phyloP scores from a whole-genome alignment of 2,797 vertebrate genomes.

The Premnoplex brunnescens region DNA sequence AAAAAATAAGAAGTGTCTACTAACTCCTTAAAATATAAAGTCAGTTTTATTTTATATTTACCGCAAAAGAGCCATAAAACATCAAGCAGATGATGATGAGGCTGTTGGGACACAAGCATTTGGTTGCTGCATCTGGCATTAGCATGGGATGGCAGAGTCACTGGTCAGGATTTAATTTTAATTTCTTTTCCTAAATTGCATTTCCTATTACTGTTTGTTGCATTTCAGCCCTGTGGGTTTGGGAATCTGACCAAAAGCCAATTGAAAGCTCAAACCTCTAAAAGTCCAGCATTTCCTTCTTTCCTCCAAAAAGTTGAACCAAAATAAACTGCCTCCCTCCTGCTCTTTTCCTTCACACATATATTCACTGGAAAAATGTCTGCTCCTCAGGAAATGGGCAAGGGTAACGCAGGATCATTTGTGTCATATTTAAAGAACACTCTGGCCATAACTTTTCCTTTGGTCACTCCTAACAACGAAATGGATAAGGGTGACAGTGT shows the following conservation, averaged over 20 bases:
- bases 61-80: neutral
- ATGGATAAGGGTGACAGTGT: neutral
- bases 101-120: slow-evolving; percentile 30
- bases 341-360: neutral
- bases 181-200: slow-evolving; percentile 27
- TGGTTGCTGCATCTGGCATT: slow-evolving; percentile 39
- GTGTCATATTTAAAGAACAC: neutral
- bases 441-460: neutral
- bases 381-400: neutral
- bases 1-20: neutral
- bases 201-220: neutral
- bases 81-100: slow-evolving; percentile 11
- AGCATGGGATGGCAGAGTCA: slow-evolving; percentile 3
- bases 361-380: neutral
- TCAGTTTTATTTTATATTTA: neutral
- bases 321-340: neutral
- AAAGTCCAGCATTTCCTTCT: neutral
- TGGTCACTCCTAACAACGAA: neutral
- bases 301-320: neutral
- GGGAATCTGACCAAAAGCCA: neutral
- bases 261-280: neutral
- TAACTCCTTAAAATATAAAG: neutral
- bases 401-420: neutral
- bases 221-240: neutral
- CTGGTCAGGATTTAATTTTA: slow-evolving; percentile 20